Conservation (phyloP, 1,140 invertebrate genomes). For the Drosophila miranda region DNA sequence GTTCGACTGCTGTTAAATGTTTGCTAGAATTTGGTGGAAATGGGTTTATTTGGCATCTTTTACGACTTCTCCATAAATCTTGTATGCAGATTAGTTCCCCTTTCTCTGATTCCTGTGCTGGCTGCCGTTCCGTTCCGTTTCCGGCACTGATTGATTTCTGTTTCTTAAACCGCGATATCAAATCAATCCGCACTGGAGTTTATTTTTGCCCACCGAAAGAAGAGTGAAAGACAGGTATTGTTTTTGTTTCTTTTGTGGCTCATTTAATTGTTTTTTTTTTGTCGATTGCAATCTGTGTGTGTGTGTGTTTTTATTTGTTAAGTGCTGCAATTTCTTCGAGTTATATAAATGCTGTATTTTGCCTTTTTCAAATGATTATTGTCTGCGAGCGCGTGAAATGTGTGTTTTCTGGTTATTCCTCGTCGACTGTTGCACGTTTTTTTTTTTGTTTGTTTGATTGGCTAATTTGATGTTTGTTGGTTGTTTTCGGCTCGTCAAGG, state of each 20-base stretch:
- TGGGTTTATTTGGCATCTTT: no score
- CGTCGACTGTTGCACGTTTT: not conserved
- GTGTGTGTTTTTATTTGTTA: slow-evolving; percentile 56
- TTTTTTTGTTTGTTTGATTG: slow-evolving; percentile 46
- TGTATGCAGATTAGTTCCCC: slow-evolving; percentile 31
- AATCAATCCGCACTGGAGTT: slow-evolving; percentile 18
- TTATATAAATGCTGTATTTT: slow-evolving; percentile 22
- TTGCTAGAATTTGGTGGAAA: no score
- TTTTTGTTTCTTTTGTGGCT: slow-evolving; percentile 9
- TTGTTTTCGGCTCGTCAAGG: slow-evolving; percentile 44
- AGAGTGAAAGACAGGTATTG: slow-evolving; percentile 40
- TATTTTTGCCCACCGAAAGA: slow-evolving; percentile 21
- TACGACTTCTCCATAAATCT: slow-evolving; percentile 3
- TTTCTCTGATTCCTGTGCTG: slow-evolving; percentile 21
- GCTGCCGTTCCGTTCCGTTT: slow-evolving; percentile 24
- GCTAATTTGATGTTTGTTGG: slow-evolving; percentile 61
- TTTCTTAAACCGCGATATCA: slow-evolving; percentile 21
- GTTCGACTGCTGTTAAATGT: no score
- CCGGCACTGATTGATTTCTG: slow-evolving; percentile 41
- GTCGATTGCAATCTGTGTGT: slow-evolving; percentile 41
- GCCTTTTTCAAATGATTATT: slow-evolving; percentile 40
- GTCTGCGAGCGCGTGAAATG: slow-evolving; percentile 46
- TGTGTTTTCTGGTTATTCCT: slow-evolving; percentile 15
- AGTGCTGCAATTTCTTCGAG: slow-evolving; percentile 59
- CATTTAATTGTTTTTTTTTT: slow-evolving; percentile 45